Conservation (phyloP, 2,797 vertebrate species). For the Threskiornis aethiopicus region DNA sequence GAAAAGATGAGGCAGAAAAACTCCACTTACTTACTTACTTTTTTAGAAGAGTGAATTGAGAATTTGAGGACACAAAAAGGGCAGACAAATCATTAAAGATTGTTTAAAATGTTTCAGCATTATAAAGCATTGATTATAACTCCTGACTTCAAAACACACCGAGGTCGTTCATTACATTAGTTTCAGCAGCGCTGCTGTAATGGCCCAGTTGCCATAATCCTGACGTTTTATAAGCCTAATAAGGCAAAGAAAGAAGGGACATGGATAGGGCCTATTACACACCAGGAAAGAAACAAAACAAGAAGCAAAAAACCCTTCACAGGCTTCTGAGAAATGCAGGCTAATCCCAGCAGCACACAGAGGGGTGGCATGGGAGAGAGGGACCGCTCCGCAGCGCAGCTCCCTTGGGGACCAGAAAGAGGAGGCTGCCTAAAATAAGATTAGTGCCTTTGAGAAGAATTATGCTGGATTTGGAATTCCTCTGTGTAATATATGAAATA, state of each 20-base stretch:
- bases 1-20: slow-evolving; percentile 17
- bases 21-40: not conserved
- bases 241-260: not conserved
- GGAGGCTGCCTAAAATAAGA: not conserved
- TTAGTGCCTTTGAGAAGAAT: not conserved
- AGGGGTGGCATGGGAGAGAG: not conserved
- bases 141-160: not conserved
- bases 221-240: not conserved
- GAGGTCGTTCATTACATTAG: not conserved
- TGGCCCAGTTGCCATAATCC: not conserved
- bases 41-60: not conserved
- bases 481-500: not conserved
- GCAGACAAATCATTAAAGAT: not conserved
- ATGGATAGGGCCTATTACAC: not conserved
- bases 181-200: not conserved
- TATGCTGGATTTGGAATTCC: not conserved
- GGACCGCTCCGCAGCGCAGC: not conserved
- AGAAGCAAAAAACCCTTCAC: not conserved
- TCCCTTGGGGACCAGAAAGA: not conserved
- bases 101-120: not conserved
- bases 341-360: not conserved
- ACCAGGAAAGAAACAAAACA: not conserved
- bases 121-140: not conserved
- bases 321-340: not conserved
- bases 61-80: not conserved